Evolutionary conservation across 2,888 invertebrate genomes (phyloP).

Genomic region (Phyto melanocephala): DNA sequence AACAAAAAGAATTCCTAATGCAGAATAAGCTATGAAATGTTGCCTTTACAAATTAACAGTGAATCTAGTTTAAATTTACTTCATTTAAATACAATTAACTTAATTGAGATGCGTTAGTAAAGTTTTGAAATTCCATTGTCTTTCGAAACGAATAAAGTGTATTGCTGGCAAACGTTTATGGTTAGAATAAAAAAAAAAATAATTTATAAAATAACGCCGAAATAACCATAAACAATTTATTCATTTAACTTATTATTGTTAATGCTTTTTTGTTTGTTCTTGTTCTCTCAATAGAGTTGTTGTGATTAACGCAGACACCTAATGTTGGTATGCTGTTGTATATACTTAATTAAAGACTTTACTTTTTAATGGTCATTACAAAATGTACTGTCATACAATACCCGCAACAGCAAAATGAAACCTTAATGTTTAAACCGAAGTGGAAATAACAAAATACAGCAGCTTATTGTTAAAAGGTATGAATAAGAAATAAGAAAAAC

Average conservation of each 20-base stretch:
- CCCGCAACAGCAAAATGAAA: neutral
- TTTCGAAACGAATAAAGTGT: no score
- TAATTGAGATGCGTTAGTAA: no score
- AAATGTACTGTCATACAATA: constrained; percentile 10
- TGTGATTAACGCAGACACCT: constrained; percentile 52
- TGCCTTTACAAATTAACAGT: no score
- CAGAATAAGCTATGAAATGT: no score
- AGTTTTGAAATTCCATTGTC: no score
- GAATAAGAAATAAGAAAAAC: no score
- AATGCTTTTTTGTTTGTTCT: neutral
- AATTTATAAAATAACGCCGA: neutral
- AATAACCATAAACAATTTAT: constrained; percentile 12
- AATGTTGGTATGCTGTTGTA: constrained; percentile 23
- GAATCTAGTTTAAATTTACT: no score
- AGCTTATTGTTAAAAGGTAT: no score
- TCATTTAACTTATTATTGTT: constrained; percentile 3
- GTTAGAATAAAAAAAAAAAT: neutral
- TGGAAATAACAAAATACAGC: neutral
- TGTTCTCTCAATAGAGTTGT: neutral
- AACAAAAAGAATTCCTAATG: no score
- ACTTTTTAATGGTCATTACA: constrained; percentile 31
- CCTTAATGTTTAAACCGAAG: neutral
- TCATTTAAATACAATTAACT: no score
- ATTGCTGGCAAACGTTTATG: neutral
- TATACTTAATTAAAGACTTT: constrained; percentile 46